A percentile compares a stretch with the other conserved stretches of the same genome.
Conservation (phyloP, 2,113 vertebrate genomes). For the Diphyllodes magnificus region DNA sequence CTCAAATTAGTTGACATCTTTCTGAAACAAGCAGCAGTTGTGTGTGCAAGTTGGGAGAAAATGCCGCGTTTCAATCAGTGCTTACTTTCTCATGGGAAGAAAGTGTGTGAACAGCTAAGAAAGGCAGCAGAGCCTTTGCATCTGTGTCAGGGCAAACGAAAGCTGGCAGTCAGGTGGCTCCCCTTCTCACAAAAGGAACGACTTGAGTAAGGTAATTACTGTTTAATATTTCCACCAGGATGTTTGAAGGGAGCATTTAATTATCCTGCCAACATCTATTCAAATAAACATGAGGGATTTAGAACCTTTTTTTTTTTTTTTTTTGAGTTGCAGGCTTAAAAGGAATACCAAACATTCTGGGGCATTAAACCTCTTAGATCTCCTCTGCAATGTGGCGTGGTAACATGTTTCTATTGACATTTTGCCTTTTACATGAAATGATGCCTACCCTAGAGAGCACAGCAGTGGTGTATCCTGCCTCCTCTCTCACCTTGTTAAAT, state of each 20-base stretch:
- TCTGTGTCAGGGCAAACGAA: constrained; percentile 43
- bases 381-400: constrained; percentile 8
- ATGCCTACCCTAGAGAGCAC: not conserved
- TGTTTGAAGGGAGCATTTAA: constrained; percentile 64
- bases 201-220: constrained; percentile 63
- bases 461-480: not conserved
- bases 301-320: not conserved
- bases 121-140: constrained; percentile 20
- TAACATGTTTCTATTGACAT: constrained; percentile 46
- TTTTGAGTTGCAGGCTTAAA: constrained; percentile 37
- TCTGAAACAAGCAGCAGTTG: constrained; percentile 80
- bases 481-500: not conserved
- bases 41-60: constrained; percentile 74
- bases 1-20: constrained; percentile 71
- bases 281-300: constrained; percentile 67
- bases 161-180: constrained; percentile 55
- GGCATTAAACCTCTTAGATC: constrained; percentile 60
- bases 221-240: constrained; percentile 71
- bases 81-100: constrained; percentile 83
- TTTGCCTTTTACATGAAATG: constrained; percentile 23
- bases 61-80: constrained; percentile 55
- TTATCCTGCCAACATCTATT: constrained; percentile 70
- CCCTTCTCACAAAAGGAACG: constrained; percentile 41
- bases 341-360: constrained; percentile 63
- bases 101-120: constrained; percentile 55